Base-by-base conservation (phyloP, 2,888 invertebrate genomes). In the Agrochola lota region DNA sequence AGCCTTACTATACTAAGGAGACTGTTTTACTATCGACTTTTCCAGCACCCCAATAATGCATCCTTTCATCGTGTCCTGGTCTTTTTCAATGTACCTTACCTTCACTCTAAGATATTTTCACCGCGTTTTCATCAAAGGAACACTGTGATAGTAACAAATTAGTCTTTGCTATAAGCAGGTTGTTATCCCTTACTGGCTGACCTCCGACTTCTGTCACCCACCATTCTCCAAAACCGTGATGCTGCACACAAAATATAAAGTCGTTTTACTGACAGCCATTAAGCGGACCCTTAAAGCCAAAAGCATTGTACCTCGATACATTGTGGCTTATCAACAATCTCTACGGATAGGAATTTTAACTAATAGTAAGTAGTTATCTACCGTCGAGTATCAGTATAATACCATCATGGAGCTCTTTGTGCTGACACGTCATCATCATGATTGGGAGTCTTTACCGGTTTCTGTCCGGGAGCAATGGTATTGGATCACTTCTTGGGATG, bases 311-410 rank as follows among this genome's bases (percentile, higher is more conserved):
- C 70, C 88, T 82, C 84, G 87, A 88, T 85, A 88, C 87, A 80
- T 83, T 74, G 80, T 66, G 74, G 78, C 80, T 89, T 88, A 88
- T 88, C 89, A 88, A 52, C 71, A 78, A 88, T 88, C 88, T 84
- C 80, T 89, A 88, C 88, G 88, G 85, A 81, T 78, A 87, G 88
- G 88, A 88, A 88, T 88, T 88, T 88, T 88, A 88, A 88, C 88
- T 88, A 88, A 89, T 88, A 88, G 87, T 88, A 70, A 85, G 87
- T 86, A 85, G 77, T 82, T 89, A 88, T 88, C 88, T 85, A 46
- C 78, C 74, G 77, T 79, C 40, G 66, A 70, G 77, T 88, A 87
- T 88, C 86, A 84, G 85, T 85, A 79, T 88, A 84, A 88, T 84
- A 88, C 81, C 85, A 81, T 87, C 85, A 83, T 60, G 82, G 72